These are phyloP conservation scores for Lasaia peninsularis DNA, from an alignment of 1,140 invertebrate species.

Conservation along the genomic window DNA sequence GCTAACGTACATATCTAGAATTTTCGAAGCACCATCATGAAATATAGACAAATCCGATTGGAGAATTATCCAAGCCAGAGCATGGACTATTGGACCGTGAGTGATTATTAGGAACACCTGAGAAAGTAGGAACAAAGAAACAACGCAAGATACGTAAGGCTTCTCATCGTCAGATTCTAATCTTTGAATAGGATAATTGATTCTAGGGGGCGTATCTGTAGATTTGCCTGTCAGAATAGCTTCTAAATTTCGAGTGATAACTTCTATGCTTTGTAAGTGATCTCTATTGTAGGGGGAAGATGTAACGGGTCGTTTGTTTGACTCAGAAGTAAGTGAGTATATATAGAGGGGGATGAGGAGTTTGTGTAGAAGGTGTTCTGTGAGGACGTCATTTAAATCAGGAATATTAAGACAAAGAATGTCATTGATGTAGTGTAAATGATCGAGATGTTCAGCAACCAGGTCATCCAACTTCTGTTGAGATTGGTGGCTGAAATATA, in stretches of 20 bases:
- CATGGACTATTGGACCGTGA: constrained; percentile 91
- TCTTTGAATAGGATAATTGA: constrained; percentile 58
- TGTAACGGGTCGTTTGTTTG: constrained; percentile 41
- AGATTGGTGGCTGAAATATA: constrained; percentile 88
- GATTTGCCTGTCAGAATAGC: constrained; percentile 79
- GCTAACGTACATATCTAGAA: constrained; percentile 85
- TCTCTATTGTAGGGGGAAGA: constrained; percentile 59
- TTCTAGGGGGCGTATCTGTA: constrained; percentile 58
- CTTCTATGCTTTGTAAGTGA: constrained; percentile 75
- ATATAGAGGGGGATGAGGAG: constrained; percentile 96
- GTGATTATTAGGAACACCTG: constrained; percentile 98
- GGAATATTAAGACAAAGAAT: constrained; percentile 95
- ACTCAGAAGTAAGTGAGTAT: constrained; percentile 86
- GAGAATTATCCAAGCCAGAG: constrained; percentile 92
- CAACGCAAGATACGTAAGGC: constrained; percentile 90
- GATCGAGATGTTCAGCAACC: constrained; percentile 98
- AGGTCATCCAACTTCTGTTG: constrained; percentile 94
- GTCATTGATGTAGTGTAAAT: constrained; percentile 98
- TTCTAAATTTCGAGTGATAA: constrained; percentile 79
- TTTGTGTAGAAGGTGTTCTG: constrained; percentile 95
- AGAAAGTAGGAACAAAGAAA: constrained; percentile 94
- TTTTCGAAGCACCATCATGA: constrained; percentile 83
- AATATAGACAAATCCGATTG: constrained; percentile 86
- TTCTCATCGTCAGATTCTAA: constrained; percentile 73
- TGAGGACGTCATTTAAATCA: constrained; percentile 96